Conservation (phyloP, 1,140 invertebrate genomes). For the Ylistrum balloti region DNA sequence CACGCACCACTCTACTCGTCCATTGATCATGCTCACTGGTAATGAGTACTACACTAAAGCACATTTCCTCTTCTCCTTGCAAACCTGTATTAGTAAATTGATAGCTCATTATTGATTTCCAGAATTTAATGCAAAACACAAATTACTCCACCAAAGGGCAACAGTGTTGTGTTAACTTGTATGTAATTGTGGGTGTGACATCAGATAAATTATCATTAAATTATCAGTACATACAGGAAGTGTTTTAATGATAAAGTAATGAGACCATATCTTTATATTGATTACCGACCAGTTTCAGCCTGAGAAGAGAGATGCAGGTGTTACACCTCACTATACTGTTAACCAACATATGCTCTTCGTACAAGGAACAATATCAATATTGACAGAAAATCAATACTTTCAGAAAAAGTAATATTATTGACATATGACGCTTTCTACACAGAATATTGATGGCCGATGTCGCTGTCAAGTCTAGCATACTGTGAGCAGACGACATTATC, state of each 20-base stretch:
- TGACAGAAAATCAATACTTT: conserved; percentile 1
- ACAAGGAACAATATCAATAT: neutral
- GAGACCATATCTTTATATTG: neutral
- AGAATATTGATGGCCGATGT: neutral
- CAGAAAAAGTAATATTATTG: neutral
- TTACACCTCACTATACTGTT: neutral
- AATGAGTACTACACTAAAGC: neutral
- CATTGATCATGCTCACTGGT: neutral
- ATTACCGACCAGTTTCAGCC: too few relatives aligned
- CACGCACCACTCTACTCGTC: neutral
- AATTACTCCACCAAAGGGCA: neutral
- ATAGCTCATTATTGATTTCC: neutral
- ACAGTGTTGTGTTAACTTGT: neutral
- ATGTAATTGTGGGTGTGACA: neutral
- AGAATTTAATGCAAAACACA: neutral
- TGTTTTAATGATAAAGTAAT: neutral
- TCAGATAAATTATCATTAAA: conserved; percentile 2
- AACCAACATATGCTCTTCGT: neutral
- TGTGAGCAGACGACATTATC: neutral
- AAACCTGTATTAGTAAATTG: neutral
- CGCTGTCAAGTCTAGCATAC: neutral
- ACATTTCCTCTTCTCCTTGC: neutral
- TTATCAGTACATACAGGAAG: neutral
- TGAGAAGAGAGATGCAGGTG: neutral
- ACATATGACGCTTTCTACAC: neutral